Evolutionary conservation across 2,797 vertebrate species (phyloP).

Genomic region (Neosilurus hyrtlii): DNA sequence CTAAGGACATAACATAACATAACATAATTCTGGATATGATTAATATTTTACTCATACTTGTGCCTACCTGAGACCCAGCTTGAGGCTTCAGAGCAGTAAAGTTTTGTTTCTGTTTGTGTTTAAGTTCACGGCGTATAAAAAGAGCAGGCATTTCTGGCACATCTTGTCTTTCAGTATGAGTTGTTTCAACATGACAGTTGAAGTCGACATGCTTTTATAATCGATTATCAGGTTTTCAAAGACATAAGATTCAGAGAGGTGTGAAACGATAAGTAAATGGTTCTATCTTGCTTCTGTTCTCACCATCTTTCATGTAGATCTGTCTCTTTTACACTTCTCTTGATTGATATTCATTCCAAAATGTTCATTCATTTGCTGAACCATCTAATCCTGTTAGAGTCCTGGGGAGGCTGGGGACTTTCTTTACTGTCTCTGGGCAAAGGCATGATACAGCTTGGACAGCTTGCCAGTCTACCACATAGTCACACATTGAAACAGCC

Average conservation of each 20-base stretch:
- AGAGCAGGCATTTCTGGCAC: background rate
- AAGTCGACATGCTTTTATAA: background rate
- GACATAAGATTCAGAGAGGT: background rate
- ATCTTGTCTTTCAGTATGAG: background rate
- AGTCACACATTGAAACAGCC: too few species aligned
- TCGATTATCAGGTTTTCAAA: background rate
- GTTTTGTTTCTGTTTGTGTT: background rate
- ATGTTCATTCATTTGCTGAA: too few species aligned
- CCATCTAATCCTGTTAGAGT: too few species aligned
- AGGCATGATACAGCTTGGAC: too few species aligned
- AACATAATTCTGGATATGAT: background rate
- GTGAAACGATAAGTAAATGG: background rate
- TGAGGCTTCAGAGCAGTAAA: background rate
- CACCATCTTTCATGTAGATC: background rate
- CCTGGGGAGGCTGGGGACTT: too few species aligned
- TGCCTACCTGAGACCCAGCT: background rate
- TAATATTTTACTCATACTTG: background rate
- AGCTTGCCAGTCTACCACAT: too few species aligned
- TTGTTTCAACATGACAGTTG: background rate
- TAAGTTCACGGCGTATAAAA: background rate
- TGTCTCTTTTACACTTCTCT: constrained; percentile 5
- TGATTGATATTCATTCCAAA: background rate
- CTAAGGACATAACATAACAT: background rate
- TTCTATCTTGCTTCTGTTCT: background rate
- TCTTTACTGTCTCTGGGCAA: too few species aligned